These are phyloP conservation scores for Meda fulgida DNA, from an alignment of 2,797 vertebrate species.

Conservation along the genomic window DNA sequence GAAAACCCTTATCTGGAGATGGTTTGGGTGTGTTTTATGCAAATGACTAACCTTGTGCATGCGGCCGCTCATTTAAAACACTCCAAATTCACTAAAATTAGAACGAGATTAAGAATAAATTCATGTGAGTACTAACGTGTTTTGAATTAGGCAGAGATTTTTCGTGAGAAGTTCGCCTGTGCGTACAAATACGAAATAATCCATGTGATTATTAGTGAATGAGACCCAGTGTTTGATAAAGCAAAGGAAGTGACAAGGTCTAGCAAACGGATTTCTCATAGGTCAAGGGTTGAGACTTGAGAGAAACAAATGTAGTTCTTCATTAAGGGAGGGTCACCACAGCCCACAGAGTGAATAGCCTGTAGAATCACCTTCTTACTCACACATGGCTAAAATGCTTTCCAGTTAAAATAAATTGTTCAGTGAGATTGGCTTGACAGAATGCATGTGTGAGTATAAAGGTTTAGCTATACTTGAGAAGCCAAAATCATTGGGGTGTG, in stretches of 20 bases:
- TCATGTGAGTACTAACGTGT: background rate
- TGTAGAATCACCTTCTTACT: constrained; percentile 21
- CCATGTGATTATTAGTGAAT: background rate
- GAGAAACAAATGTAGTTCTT: constrained; percentile 7
- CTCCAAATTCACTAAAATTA: background rate
- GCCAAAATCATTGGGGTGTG: background rate
- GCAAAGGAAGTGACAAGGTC: constrained; percentile 25
- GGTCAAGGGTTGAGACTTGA: constrained; percentile 11
- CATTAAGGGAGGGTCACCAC: constrained; percentile 7
- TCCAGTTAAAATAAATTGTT: background rate
- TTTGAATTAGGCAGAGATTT: background rate
- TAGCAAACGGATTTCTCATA: constrained; percentile 3
- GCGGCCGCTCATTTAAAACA: background rate
- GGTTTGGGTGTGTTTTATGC: background rate
- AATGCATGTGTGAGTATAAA: background rate
- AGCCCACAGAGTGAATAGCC: background rate
- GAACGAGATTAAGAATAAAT: background rate
- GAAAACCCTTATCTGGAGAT: background rate
- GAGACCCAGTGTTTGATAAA: background rate
- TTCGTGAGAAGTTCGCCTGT: background rate
- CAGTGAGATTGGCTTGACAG: constrained; percentile 1
- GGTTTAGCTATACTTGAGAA: background rate
- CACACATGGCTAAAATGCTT: constrained; percentile 8
- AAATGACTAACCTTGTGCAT: background rate
- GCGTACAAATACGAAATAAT: background rate